These are phyloP conservation scores for Microcebus griseorufus DNA, from an alignment of 2,113 vertebrate genomes.

Conservation along the genomic window DNA sequence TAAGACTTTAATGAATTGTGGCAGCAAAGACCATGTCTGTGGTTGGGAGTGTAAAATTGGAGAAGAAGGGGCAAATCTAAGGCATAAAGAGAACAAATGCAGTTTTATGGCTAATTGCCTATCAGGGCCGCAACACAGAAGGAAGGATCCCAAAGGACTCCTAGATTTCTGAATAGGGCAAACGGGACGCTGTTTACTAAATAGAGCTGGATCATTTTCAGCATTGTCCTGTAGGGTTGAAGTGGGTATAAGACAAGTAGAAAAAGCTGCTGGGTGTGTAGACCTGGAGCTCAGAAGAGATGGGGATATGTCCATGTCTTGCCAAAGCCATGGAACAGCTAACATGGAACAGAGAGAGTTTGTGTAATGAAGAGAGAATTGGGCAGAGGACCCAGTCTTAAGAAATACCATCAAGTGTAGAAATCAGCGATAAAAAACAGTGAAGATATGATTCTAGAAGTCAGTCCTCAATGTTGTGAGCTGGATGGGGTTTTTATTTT, in stretches of 20 bases:
- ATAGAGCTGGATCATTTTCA: neutral
- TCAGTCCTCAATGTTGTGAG: neutral
- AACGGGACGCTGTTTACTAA: neutral
- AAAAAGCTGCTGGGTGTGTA: neutral
- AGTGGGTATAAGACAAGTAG: neutral
- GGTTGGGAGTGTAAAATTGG: neutral
- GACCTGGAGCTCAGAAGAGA: neutral
- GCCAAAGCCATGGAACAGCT: neutral
- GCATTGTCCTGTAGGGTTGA: neutral
- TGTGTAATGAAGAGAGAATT: neutral
- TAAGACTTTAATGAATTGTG: neutral
- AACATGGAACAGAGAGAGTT: neutral
- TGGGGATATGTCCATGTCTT: neutral
- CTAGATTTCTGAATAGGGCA: neutral
- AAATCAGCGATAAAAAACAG: neutral
- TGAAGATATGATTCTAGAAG: neutral
- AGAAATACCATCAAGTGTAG: neutral
- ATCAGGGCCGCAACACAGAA: neutral
- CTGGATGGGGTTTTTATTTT: neutral
- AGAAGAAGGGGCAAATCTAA: neutral
- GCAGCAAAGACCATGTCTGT: neutral
- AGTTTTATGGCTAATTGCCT: neutral
- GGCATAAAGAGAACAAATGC: neutral
- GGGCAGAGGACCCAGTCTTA: neutral
- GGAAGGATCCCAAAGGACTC: neutral